Evolutionary conservation across 2,888 invertebrate genomes (phyloP).

Genomic region (Cryptophagus acutangulus): DNA sequence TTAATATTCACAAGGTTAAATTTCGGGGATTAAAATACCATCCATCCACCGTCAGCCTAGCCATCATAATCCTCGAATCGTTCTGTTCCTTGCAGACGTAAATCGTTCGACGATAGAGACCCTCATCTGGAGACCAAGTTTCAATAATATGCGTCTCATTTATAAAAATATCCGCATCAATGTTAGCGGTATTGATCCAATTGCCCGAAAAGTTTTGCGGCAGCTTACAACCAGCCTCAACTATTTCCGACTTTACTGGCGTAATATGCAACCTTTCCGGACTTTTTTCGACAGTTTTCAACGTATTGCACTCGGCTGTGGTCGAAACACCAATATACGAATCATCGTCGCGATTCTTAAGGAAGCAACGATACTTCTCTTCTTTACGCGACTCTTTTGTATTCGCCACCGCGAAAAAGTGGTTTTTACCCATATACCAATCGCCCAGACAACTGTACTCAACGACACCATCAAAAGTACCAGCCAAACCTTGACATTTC

Average conservation of each 20-base stretch:
- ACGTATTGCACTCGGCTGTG: slow-evolving; percentile 86
- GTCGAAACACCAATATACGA: slow-evolving; percentile 87
- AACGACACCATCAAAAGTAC: slow-evolving; percentile 83
- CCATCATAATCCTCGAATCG: slow-evolving; percentile 91
- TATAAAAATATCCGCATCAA: slow-evolving; percentile 88
- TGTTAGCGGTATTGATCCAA: slow-evolving; percentile 97
- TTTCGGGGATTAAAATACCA: no score
- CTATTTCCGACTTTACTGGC: slow-evolving; percentile 80
- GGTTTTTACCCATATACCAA: slow-evolving; percentile 94
- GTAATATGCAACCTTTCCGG: slow-evolving; percentile 83
- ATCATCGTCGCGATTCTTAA: slow-evolving; percentile 92
- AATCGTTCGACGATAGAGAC: slow-evolving; percentile 79
- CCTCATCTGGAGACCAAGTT: slow-evolving; percentile 90
- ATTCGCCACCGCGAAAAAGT: slow-evolving; percentile 95
- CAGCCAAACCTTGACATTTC: slow-evolving; percentile 83
- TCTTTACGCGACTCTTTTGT: slow-evolving; percentile 93
- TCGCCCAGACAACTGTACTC: slow-evolving; percentile 91
- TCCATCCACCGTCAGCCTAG: slow-evolving; percentile 92
- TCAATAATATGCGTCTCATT: slow-evolving; percentile 96
- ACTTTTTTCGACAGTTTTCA: slow-evolving; percentile 90
- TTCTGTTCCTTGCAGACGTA: slow-evolving; percentile 92
- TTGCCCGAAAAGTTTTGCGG: slow-evolving; percentile 91
- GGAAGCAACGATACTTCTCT: slow-evolving; percentile 89
- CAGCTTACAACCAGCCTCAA: slow-evolving; percentile 84
- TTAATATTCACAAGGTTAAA: no score